A percentile compares a stretch with the other conserved stretches of the same genome.
Conservation (phyloP, 2,113 vertebrate genomes). For the Cyphomyrus plagiostoma region DNA sequence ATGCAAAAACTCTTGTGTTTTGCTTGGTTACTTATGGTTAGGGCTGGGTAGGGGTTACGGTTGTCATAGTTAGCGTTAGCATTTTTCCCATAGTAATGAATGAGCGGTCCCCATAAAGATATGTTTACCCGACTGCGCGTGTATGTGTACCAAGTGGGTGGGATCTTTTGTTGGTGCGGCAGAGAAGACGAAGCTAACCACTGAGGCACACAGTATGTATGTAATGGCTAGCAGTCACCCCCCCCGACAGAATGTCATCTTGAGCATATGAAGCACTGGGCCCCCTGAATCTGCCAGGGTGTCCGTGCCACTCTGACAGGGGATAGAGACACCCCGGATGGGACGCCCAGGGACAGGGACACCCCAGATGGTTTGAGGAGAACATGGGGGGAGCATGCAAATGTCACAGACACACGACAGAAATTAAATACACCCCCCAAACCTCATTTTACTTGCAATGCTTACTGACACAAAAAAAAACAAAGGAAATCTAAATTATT, state of each 20-base stretch:
- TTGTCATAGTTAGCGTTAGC: too few relatives aligned
- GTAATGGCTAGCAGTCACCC: neutral
- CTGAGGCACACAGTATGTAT: neutral
- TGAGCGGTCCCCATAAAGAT: too few relatives aligned
- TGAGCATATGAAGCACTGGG: neutral
- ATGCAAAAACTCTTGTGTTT: too few relatives aligned
- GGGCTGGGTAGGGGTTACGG: too few relatives aligned
- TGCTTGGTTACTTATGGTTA: too few relatives aligned
- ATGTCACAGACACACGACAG: neutral
- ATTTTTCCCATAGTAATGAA: too few relatives aligned
- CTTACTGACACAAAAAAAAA: neutral
- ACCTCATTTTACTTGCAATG: neutral
- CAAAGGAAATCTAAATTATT: neutral
- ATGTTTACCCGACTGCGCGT: neutral
- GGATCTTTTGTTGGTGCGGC: neutral
- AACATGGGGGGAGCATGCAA: neutral
- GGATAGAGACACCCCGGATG: neutral
- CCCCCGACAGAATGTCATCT: neutral
- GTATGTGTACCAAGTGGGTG: neutral
- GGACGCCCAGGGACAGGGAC: neutral
- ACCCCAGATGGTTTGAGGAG: neutral
- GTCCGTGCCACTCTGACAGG: neutral
- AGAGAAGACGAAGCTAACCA: neutral
- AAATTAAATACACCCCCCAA: neutral
- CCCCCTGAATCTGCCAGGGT: too few relatives aligned